These are phyloP conservation scores for Drosophila tanythrix DNA, from an alignment of 2,888 invertebrate species.

Conservation along the genomic window DNA sequence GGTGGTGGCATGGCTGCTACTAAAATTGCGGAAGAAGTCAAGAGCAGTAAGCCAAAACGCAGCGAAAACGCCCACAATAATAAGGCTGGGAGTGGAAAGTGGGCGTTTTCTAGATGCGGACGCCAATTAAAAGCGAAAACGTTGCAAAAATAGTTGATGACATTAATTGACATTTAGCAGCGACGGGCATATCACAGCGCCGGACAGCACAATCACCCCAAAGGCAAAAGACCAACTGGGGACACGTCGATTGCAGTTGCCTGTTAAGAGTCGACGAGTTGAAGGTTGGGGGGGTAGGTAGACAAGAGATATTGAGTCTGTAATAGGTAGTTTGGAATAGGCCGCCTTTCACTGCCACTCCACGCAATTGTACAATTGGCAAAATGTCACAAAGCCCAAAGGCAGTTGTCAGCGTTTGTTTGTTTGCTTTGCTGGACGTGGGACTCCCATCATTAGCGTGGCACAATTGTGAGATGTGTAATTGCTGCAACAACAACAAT, in stretches of 20 bases:
- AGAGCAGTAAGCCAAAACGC: slow-evolving; percentile 53
- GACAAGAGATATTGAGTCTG: slow-evolving; percentile 13
- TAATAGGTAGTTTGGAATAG: slow-evolving; percentile 58
- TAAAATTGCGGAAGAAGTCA: slow-evolving; percentile 57
- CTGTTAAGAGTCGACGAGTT: slow-evolving; percentile 2
- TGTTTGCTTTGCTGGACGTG: slow-evolving; percentile 42
- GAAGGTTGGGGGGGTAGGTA: neutral
- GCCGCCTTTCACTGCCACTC: slow-evolving; percentile 76
- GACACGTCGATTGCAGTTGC: slow-evolving; percentile 9
- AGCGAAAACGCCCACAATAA: slow-evolving; percentile 42
- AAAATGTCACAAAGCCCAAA: slow-evolving; percentile 76
- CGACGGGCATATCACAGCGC: slow-evolving; percentile 80
- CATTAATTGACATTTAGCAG: slow-evolving; percentile 83
- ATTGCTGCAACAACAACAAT: slow-evolving; percentile 70
- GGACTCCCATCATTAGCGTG: slow-evolving; percentile 82
- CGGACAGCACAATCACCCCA: slow-evolving; percentile 78
- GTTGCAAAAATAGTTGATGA: slow-evolving; percentile 78
- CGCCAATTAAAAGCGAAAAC: slow-evolving; percentile 81
- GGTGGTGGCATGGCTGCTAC: slow-evolving; percentile 2
- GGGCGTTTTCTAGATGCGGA: slow-evolving; percentile 51
- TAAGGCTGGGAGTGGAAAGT: slow-evolving; percentile 32
- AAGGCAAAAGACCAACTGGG: slow-evolving; percentile 52
- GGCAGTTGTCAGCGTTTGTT: slow-evolving; percentile 76
- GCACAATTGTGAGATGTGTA: slow-evolving; percentile 80
- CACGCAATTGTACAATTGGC: slow-evolving; percentile 80